These are phyloP conservation scores for Colletes gigas DNA, from an alignment of 1,140 invertebrate genomes.

Conservation along the genomic window DNA sequence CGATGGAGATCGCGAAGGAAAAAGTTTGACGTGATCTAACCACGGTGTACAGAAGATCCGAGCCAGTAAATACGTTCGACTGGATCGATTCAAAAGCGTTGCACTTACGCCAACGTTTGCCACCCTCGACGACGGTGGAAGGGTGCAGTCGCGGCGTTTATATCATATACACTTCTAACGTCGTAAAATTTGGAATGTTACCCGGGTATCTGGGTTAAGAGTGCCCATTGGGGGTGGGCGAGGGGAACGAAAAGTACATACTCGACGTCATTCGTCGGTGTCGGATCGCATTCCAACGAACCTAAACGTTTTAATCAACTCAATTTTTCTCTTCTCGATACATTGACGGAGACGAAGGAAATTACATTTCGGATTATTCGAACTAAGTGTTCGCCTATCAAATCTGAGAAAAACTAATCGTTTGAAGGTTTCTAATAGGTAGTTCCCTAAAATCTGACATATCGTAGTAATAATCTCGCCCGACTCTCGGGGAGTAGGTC, in stretches of 20 bases:
- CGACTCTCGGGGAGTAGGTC: too few relatives aligned
- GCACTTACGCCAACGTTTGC: neutral
- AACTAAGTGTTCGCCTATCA: too few relatives aligned
- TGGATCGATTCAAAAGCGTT: slow-evolving; percentile 21
- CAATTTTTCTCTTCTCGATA: slow-evolving; percentile 12
- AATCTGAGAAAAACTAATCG: too few relatives aligned
- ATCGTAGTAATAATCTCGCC: too few relatives aligned
- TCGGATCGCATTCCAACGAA: slow-evolving; percentile 35
- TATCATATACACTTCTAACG: slow-evolving; percentile 43
- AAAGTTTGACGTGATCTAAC: slow-evolving; percentile 13
- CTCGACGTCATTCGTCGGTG: slow-evolving; percentile 27
- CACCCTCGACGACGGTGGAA: neutral
- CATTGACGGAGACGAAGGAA: neutral
- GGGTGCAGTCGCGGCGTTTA: slow-evolving; percentile 6
- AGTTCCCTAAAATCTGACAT: too few relatives aligned
- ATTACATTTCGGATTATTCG: neutral
- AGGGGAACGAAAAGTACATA: neutral
- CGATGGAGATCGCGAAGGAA: neutral
- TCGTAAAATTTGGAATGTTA: slow-evolving; percentile 63
- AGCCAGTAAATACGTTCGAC: slow-evolving; percentile 6
- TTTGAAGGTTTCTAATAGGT: too few relatives aligned
- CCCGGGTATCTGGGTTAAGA: slow-evolving; percentile 59
- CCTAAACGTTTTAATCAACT: slow-evolving; percentile 50
- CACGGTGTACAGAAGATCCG: slow-evolving; percentile 30
- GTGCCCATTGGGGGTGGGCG: slow-evolving; percentile 30